Conservation (phyloP, 2,888 invertebrate species). For the Nipponacmea schrenckii region DNA sequence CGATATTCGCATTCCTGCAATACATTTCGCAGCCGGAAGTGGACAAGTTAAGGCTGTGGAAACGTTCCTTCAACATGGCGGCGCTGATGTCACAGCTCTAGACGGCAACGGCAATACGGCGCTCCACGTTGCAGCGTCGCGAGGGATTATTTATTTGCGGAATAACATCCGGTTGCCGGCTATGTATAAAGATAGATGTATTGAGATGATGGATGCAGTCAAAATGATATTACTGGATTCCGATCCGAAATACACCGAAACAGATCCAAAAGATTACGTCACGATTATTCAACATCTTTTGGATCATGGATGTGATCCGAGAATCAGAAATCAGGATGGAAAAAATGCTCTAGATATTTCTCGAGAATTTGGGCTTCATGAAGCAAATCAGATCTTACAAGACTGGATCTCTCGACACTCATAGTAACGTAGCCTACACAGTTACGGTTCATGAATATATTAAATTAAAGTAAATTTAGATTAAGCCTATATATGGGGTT, state of each 20-base stretch:
- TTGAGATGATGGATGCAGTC: constrained; percentile 18
- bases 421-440: background rate
- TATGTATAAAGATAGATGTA: constrained; percentile 18
- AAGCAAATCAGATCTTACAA: background rate
- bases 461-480: too few relatives aligned
- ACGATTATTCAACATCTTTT: background rate
- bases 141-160: constrained; percentile 26
- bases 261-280: background rate
- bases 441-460: background rate
- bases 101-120: constrained; percentile 29
- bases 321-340: background rate
- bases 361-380: background rate
- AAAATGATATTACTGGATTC: constrained; percentile 9
- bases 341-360: constrained; percentile 14
- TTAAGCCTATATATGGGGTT: too few relatives aligned
- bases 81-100: constrained; percentile 11
- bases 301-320: constrained; percentile 3
- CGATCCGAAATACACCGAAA: constrained; percentile 7
- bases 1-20: constrained; percentile 2
- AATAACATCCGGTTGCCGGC: constrained; percentile 24
- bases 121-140: constrained; percentile 31
- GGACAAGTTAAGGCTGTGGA: constrained; percentile 22
- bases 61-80: constrained; percentile 16
- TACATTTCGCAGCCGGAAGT: constrained; percentile 36
- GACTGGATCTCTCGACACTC: background rate